Evolutionary conservation across 2,113 vertebrate genomes (phyloP).

Genomic region (Pyrgilauda ruficollis): DNA sequence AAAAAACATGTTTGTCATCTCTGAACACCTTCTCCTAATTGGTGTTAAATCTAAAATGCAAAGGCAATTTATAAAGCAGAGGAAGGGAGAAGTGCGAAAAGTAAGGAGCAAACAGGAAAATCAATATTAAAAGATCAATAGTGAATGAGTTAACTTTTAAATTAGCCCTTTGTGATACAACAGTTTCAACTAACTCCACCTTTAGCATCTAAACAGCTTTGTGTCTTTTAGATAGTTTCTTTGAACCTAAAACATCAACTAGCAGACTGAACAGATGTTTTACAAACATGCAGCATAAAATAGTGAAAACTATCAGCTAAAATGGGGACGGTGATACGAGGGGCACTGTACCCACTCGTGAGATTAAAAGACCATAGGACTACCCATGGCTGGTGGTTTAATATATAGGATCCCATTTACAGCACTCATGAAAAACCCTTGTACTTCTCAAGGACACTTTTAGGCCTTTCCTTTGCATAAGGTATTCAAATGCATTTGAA

Average conservation of each 20-base stretch:
- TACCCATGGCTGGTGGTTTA: neutral
- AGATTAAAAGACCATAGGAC: neutral
- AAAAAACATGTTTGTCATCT: constrained; percentile 23
- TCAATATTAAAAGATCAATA: constrained; percentile 5
- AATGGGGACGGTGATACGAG: neutral
- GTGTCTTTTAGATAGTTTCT: neutral
- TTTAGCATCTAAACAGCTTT: constrained; percentile 1
- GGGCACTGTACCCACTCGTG: neutral
- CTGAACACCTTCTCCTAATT: constrained; percentile 40
- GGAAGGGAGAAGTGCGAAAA: constrained; percentile 18
- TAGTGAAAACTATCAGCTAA: neutral
- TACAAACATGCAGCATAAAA: neutral
- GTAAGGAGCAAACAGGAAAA: neutral
- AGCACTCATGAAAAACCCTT: neutral
- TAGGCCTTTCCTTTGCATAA: constrained; percentile 8
- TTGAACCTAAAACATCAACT: neutral
- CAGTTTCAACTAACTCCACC: constrained; percentile 12
- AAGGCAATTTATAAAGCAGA: constrained; percentile 11
- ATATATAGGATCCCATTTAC: neutral
- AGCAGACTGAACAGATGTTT: neutral
- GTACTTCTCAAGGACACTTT: constrained; percentile 52
- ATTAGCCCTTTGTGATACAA: constrained; percentile 18
- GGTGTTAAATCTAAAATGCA: constrained; percentile 30
- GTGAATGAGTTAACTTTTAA: constrained; percentile 37
- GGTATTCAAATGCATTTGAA: constrained; percentile 44